These are phyloP conservation scores for Hydrolagus colliei DNA, from an alignment of 2,797 vertebrate genomes.

Conservation along the genomic window DNA sequence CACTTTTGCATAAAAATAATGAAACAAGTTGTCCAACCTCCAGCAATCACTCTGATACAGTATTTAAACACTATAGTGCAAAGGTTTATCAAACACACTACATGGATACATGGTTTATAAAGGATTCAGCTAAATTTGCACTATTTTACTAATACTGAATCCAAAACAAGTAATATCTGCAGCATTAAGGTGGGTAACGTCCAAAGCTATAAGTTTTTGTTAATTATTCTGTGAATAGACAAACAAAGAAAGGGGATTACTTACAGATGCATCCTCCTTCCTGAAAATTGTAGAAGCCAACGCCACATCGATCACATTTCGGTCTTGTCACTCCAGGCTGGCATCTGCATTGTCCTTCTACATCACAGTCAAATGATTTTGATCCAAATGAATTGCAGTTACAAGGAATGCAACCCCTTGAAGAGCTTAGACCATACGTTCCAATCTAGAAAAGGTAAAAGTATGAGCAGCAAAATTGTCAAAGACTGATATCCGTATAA, in stretches of 20 bases:
- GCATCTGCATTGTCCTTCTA: conserved; percentile 80
- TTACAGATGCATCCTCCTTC: conserved; percentile 90
- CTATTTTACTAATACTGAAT: neutral
- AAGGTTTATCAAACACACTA: neutral
- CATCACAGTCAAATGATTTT: conserved; percentile 90
- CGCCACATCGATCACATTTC: conserved; percentile 84
- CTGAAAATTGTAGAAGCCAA: conserved; percentile 85
- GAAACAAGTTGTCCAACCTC: no score
- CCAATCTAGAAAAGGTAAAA: conserved; percentile 53
- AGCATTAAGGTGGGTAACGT: neutral
- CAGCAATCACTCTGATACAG: no score
- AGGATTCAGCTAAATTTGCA: neutral
- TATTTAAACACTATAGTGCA: neutral
- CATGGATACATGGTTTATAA: neutral
- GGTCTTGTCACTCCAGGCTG: conserved; percentile 82
- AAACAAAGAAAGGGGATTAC: conserved; percentile 32
- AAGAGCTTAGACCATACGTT: conserved; percentile 68
- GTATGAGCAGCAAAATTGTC: neutral
- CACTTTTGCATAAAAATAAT: no score
- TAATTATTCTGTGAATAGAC: neutral
- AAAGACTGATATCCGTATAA: neutral
- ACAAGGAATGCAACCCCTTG: conserved; percentile 77
- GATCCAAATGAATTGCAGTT: conserved; percentile 96
- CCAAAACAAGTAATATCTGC: neutral
- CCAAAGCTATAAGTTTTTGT: neutral